Evolutionary conservation across 2,113 vertebrate species (phyloP), one percentile per base, ranked within the genome.

Genomic region (Ramphastos sulfuratus): DNA sequence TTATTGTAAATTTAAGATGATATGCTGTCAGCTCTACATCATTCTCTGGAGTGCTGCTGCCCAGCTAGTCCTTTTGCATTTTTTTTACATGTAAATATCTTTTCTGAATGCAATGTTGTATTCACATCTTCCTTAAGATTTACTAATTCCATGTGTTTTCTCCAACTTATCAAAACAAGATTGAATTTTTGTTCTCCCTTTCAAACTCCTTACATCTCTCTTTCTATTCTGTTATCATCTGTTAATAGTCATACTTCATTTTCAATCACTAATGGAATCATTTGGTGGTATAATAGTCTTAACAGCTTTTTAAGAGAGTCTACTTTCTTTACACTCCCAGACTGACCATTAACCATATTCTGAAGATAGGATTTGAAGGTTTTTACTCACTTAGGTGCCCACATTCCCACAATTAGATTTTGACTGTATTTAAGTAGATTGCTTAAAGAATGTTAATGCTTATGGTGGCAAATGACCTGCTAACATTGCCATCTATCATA

Each of bases 241-340:
- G 15, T 65, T 93, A 72, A 74, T 44, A 83, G n/a, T 60, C 72
- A 79, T 6, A 55, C 7, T 54, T 81, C n/a, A 75, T 86, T 94
- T 90, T 86, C 70, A 88, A 15, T 39, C 23, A 61, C 30, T 93
- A 74, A 81, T 88, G 54, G 48, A 93, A 94, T 88, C 5, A 83
- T 85, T 93, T 64, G 70, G 33, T 71, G 48, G 7, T 12, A 15
- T 65, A 72, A 59, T 17, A 69, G 54, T 37, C 74, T 81, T 82
- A 90, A 81, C 44, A 88, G 65, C 65, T 85, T 91, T 95, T 94
- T 67, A 56, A 87, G 39, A 77, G 42, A 86, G 48, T 65, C 23
- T 84, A 10, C 61, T 71, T 88, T 84, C 58, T 79, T 15, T 67
- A 48, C 12, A 7, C 10, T 72, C 39, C 10, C 30, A 84, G 65